These are phyloP conservation scores for Ascidia mentula DNA, from an alignment of 23 tunicate species.

Conservation along the genomic window DNA sequence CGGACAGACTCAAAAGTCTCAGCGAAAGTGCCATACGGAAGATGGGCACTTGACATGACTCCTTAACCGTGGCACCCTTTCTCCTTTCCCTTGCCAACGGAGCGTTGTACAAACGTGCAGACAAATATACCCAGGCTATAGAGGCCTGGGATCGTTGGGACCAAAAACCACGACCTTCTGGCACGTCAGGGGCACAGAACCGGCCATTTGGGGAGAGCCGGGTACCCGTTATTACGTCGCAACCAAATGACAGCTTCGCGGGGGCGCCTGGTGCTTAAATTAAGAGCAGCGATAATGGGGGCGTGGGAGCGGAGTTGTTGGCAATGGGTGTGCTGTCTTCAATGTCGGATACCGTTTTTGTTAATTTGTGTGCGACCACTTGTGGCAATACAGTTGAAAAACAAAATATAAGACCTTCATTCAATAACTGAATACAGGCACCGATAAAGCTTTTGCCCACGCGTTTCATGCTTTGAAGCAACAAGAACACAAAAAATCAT, in stretches of 20 bases:
- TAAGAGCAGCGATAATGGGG: not conserved
- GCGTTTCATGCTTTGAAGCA: too few species aligned
- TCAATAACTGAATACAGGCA: too few species aligned
- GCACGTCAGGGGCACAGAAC: not conserved
- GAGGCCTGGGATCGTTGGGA: not conserved
- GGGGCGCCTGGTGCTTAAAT: not conserved
- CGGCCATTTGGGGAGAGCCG: not conserved
- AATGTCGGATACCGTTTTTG: too few species aligned
- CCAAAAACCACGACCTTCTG: not conserved
- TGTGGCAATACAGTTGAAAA: too few species aligned
- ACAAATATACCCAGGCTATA: not conserved
- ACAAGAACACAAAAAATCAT: too few species aligned
- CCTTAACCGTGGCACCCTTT: not conserved
- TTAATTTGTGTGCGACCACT: too few species aligned
- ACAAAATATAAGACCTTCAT: too few species aligned
- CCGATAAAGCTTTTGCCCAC: too few species aligned
- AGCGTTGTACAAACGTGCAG: not conserved
- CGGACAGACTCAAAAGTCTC: too few species aligned
- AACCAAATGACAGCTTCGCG: not conserved
- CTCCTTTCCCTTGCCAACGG: not conserved
- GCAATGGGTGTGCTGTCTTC: not conserved
- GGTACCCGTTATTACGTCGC: not conserved
- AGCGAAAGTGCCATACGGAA: not conserved
- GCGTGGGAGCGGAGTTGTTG: not conserved
- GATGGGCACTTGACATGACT: conserved; percentile 2